These are phyloP conservation scores for Phylloscopus whistleri DNA, from an alignment of 2,113 vertebrate species.

Conservation along the genomic window DNA sequence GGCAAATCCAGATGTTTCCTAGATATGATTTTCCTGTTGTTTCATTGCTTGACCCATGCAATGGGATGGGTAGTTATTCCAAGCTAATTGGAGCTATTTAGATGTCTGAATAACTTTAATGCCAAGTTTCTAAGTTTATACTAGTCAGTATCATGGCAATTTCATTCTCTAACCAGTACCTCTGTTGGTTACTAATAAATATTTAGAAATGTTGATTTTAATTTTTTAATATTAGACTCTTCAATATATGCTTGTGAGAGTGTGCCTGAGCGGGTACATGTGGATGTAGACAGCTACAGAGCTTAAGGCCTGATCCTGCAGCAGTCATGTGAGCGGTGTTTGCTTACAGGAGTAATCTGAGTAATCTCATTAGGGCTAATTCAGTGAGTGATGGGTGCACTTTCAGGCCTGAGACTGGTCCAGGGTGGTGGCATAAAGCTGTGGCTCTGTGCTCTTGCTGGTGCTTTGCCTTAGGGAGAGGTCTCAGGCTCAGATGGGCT, in stretches of 20 bases:
- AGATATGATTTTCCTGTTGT: neutral
- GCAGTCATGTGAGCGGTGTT: neutral
- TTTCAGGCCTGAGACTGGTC: neutral
- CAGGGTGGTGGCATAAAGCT: neutral
- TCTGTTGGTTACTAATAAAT: neutral
- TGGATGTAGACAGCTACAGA: neutral
- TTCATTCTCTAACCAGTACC: neutral
- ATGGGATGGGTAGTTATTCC: neutral
- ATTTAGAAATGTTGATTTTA: neutral
- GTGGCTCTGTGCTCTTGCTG: neutral
- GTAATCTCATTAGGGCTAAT: conserved; percentile 11
- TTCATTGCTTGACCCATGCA: neutral
- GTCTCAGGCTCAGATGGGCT: neutral
- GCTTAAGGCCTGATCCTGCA: neutral
- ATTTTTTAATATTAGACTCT: neutral
- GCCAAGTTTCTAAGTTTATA: neutral
- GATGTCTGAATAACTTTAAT: neutral
- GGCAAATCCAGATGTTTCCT: neutral
- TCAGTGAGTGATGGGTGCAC: neutral
- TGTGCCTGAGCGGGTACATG: neutral
- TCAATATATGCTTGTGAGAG: neutral
- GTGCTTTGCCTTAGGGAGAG: too few species aligned
- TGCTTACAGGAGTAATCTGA: neutral
- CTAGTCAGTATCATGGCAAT: neutral
- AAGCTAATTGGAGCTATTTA: neutral